Percentiles rank a stretch among this genome's conserved stretches.
Evolutionary conservation across 2,888 invertebrate genomes (phyloP).

Genomic region (Euplagia quadripunctaria): DNA sequence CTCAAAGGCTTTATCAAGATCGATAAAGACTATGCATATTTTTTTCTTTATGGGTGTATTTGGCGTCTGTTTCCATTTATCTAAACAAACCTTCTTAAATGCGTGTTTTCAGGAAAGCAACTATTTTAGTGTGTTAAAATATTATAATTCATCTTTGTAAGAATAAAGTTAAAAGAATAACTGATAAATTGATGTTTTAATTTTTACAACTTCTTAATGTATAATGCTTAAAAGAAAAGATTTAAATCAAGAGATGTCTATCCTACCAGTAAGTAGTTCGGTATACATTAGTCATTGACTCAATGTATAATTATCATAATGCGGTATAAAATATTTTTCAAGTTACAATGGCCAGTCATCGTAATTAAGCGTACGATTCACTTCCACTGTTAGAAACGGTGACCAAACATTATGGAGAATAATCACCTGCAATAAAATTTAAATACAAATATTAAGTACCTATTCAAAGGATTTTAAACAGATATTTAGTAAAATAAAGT

Average conservation of each 20-base stretch:
- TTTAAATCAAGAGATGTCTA: constrained; percentile 50
- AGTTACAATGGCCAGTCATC: constrained; percentile 75
- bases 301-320: constrained; percentile 82
- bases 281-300: constrained; percentile 63
- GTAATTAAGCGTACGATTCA: constrained; percentile 79
- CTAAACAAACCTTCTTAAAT: background rate
- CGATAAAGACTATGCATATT: too few species aligned
- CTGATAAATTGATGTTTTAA: constrained; percentile 17
- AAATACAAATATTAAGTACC: background rate
- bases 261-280: constrained; percentile 53
- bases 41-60: too few species aligned
- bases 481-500: background rate
- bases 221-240: constrained; percentile 41
- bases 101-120: background rate
- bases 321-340: constrained; percentile 75
- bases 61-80: too few species aligned
- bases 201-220: constrained; percentile 22
- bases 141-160: background rate
- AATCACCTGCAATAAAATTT: constrained; percentile 42
- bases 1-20: too few species aligned
- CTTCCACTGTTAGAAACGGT: constrained; percentile 64
- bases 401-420: constrained; percentile 49
- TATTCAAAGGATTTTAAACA: background rate
- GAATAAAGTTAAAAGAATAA: constrained; percentile 1
- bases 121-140: background rate